A percentile compares a stretch with the other conserved stretches of the same genome.
phyloP scores from a whole-genome alignment of 2,888 invertebrate species.

The Actias luna region DNA sequence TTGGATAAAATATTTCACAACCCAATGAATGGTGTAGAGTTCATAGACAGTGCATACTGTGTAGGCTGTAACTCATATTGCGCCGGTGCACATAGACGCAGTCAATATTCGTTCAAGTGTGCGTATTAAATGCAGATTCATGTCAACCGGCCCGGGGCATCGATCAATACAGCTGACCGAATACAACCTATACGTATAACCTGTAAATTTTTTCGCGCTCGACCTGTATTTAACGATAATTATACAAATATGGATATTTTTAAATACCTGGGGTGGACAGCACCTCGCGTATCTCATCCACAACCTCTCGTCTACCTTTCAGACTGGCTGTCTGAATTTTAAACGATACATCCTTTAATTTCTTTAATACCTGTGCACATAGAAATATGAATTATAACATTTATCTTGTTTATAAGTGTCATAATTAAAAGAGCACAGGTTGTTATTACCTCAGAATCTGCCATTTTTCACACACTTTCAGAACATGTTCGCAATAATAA shows the following conservation, averaged over 20 bases:
- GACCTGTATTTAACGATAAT: background rate
- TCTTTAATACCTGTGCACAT: slow-evolving; percentile 83
- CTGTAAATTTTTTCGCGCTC: slow-evolving; percentile 12
- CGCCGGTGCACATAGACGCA: slow-evolving; percentile 23
- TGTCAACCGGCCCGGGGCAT: slow-evolving; percentile 10
- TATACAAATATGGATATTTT: slow-evolving; percentile 13
- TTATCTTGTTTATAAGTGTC: background rate
- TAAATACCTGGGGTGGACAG: slow-evolving; percentile 86
- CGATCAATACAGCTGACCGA: slow-evolving; percentile 38
- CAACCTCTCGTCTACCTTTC: slow-evolving; percentile 85
- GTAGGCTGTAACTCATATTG: slow-evolving; percentile 10
- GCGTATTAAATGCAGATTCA: slow-evolving; percentile 14
- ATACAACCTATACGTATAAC: slow-evolving; percentile 31
- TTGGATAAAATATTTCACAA: slow-evolving; percentile 3
- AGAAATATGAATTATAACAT: slow-evolving; percentile 27
- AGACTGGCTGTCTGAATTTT: slow-evolving; percentile 88
- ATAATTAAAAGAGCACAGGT: background rate
- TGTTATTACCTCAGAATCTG: slow-evolving; percentile 84
- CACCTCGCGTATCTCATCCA: slow-evolving; percentile 86
- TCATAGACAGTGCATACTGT: background rate
- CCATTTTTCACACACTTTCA: slow-evolving; percentile 81
- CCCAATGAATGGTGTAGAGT: background rate
- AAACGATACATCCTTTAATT: slow-evolving; percentile 87
- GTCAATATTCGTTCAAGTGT: slow-evolving; percentile 22
- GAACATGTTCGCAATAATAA: slow-evolving; percentile 27